Evolutionary conservation across 2,888 invertebrate genomes (phyloP).

Genomic region (Ischnus inquisitorius): DNA sequence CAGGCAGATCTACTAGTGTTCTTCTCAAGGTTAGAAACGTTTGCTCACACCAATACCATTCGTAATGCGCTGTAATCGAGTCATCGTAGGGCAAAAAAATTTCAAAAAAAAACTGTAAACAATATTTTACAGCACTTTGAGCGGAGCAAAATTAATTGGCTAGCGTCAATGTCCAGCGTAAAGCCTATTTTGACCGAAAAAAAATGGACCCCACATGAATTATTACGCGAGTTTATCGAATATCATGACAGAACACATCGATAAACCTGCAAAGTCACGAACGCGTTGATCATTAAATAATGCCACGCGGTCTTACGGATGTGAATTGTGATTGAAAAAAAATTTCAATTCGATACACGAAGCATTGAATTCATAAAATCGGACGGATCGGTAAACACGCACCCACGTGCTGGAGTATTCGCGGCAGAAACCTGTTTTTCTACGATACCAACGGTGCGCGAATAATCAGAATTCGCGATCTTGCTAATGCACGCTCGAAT

Average conservation of each 20-base stretch:
- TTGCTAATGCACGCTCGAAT: conserved; percentile 60
- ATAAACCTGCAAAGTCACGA: conserved; percentile 3
- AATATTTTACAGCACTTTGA: no score
- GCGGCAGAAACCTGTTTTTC: conserved; percentile 59
- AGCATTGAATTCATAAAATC: conserved; percentile 29
- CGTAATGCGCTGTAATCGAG: no score
- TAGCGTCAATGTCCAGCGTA: no score
- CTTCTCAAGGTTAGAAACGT: no score
- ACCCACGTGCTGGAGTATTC: conserved; percentile 12
- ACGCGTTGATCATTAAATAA: not conserved
- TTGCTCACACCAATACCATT: no score
- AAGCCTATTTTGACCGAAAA: no score
- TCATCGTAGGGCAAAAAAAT: no score
- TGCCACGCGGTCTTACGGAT: not conserved
- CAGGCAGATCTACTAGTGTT: no score
- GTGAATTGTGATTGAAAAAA: not conserved
- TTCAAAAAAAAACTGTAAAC: no score
- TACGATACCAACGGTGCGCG: conserved; percentile 34
- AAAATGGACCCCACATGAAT: no score
- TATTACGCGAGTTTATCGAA: not conserved
- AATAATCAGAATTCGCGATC: conserved; percentile 53
- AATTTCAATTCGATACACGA: not conserved
- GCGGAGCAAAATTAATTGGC: no score
- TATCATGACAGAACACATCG: not conserved
- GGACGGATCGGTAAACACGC: conserved; percentile 29